Percentiles rank a stretch among this genome's conserved stretches.
phyloP scores from a whole-genome alignment of 2,797 vertebrate species.

The Mormyrops attenuatus region DNA sequence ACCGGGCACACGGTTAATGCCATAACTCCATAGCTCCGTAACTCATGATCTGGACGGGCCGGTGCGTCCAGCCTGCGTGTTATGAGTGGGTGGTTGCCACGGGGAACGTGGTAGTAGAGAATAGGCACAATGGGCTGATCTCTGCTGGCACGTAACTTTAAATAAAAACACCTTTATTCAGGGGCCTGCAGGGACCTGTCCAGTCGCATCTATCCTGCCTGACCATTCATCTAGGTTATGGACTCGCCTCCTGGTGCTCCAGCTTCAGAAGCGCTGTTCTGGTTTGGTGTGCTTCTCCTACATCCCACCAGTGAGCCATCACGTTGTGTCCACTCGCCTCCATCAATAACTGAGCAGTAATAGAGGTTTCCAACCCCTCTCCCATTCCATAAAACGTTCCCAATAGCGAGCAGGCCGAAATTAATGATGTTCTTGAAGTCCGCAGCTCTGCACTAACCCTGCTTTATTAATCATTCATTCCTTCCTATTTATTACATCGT shows the following conservation, averaged over 20 bases:
- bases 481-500: constrained; percentile 20
- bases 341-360: background rate
- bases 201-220: background rate
- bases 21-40: constrained; percentile 33
- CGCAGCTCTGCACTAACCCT: constrained; percentile 37
- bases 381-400: background rate
- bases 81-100: background rate
- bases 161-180: constrained; percentile 4
- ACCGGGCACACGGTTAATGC: constrained; percentile 14
- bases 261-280: background rate
- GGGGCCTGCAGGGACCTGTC: background rate
- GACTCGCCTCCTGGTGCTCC: background rate
- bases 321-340: background rate
- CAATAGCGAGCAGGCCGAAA: constrained; percentile 20
- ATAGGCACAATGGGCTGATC: background rate
- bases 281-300: background rate
- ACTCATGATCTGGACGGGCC: constrained; percentile 2
- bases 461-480: constrained; percentile 60
- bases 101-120: background rate
- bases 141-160: background rate
- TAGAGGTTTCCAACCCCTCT: background rate
- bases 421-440: constrained; percentile 51
- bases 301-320: background rate
- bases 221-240: background rate
- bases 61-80: background rate